Evolutionary conservation across 2,888 invertebrate genomes (phyloP), one percentile per base, ranked within the genome.

Genomic region (Trichogramma dendrolimi): DNA sequence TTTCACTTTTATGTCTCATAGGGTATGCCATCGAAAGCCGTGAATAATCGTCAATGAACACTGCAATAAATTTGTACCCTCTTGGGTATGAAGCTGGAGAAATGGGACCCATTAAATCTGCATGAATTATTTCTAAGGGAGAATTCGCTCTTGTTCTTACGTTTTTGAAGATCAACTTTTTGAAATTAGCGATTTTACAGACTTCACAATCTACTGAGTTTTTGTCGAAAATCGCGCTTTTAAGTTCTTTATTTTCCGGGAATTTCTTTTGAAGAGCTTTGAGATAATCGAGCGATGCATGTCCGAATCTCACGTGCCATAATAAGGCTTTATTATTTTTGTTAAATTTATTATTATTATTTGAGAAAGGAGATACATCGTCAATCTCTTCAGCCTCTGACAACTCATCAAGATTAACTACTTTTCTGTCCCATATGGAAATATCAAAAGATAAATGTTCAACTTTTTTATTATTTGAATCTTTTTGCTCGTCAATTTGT

Each of bases 221-320:
- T n/a, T 68, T 63, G 49, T 66, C 56, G 61, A 69, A 71, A 10
- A 54, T 64, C 47, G 62, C 66, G 42, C 10, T 41, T 55, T 65
- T 57, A 14, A 67, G 54, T 4, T 62, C 60, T 60, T 62, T 62
- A 11, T 62, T 67, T 27, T 65, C 27, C 10, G 57, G 52, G 54
- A 56, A 67, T 6, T 51, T 8, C 38, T 53, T 60, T 55, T 66
- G 53, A 6, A 66, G 40, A 27, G 47, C 52, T 40, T 58, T 60
- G 7, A 66, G 53, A 50, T 63, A 64, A 0, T 40, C 5, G 38
- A 69, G 5, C 0, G 68, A 70, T 4, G 67, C 66, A 56, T 70
- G 69, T 10, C 70, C 69, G 14, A 71, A 42, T 41, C 69, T 63
- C 6, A 68, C 62, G 49, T 71, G 71, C 71, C 69, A 72, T 43